Conservation (phyloP, 2,888 invertebrate species). For the Lasioglossum malachurum region DNA sequence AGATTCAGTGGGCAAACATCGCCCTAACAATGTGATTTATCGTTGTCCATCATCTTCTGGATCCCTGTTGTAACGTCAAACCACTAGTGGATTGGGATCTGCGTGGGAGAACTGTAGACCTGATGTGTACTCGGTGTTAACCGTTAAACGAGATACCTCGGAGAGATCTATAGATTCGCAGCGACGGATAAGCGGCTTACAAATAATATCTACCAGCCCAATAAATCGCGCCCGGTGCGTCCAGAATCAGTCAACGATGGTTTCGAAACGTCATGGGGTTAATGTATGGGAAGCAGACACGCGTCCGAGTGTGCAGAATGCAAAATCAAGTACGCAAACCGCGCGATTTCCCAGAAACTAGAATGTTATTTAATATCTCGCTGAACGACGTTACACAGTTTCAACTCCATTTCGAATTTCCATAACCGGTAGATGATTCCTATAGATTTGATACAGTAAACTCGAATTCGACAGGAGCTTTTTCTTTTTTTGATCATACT, state of each 20-base stretch:
- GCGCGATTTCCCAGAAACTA: neutral
- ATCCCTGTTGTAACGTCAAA: slow-evolving; percentile 31
- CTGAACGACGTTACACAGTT: no score
- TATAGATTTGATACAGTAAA: neutral
- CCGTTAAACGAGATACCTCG: slow-evolving; percentile 55
- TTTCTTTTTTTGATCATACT: neutral
- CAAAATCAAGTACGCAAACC: slow-evolving; percentile 16
- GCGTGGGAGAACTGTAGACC: slow-evolving; percentile 2
- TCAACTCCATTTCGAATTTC: no score
- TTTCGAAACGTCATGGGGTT: slow-evolving; percentile 34
- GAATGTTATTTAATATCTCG: neutral
- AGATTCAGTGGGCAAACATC: slow-evolving; percentile 58
- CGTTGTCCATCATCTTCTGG: slow-evolving; percentile 57
- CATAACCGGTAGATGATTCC: neutral
- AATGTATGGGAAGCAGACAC: slow-evolving; percentile 48
- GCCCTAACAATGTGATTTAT: slow-evolving; percentile 77
- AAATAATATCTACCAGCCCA: slow-evolving; percentile 58
- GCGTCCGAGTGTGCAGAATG: slow-evolving; percentile 21
- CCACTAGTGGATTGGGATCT: slow-evolving; percentile 41
- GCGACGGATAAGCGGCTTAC: slow-evolving; percentile 68
- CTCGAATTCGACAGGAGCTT: neutral
- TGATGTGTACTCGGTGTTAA: slow-evolving; percentile 34
- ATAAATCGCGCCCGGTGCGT: slow-evolving; percentile 44
- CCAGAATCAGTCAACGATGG: slow-evolving; percentile 51
- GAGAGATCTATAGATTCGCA: slow-evolving; percentile 48